Evolutionary conservation across 2,888 invertebrate species (phyloP), one percentile per base, ranked within the genome.

Genomic region (Sceliomorpha sp.): DNA sequence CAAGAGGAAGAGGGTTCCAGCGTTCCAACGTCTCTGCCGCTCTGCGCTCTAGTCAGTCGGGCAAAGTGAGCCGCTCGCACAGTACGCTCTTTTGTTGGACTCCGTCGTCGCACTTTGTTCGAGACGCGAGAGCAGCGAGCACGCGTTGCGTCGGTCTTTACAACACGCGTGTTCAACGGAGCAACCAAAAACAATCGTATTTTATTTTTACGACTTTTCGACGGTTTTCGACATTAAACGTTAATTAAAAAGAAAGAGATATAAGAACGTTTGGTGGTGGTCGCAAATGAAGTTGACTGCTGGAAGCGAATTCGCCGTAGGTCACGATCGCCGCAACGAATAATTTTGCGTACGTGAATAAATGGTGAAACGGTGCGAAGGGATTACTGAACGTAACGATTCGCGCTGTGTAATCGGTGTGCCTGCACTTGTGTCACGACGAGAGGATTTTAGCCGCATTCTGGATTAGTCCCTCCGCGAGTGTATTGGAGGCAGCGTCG

Each of bases 51-150:
- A 64, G 70, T 64, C 60, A 70, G 70, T 70, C 70, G 64, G 64
- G 59, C 70, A 64, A 64, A 64, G 70, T 42, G 70, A 70, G 64
- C 70, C 70, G 60, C 37, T 59, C 47, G 64, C 37, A 31, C 12
- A 34, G 42, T 12, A 56, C 48, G 60, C 50, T 45, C n/a, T 40
- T 37, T 34, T 55, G 60, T 45, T 7, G 39, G 20, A 40, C 48
- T 55, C n/a, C n/a, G n/a, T n/a, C 37, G 39, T 20, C n/a, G 8
- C 44, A 37, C 60, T 59, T 47, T 62, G 67, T 36, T 53, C 5
- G 34, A 29, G 40, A 58, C 66, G 66, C 51, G 58, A 26, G 7
- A 51, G 34, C 14, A 31, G 58, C 48, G 37, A 50, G 45, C 58
- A 66, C 66, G 47, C 66, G 58, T 36, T 50, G 10, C 27, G 32